Conservation (phyloP, 53 echinoderm and acorn worm species). For the Echinarachnius parma region DNA sequence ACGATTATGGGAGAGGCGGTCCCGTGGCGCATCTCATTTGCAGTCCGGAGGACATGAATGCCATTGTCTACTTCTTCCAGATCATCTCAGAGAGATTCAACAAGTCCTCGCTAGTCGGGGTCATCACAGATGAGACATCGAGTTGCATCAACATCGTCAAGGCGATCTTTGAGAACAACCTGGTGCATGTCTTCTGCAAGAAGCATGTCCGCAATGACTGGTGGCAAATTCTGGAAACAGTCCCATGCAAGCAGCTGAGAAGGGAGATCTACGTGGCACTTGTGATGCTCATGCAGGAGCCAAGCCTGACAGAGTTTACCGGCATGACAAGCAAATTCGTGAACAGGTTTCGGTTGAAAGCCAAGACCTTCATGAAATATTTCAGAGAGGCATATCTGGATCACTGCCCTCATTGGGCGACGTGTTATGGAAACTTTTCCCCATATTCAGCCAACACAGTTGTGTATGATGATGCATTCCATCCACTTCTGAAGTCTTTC, state of each 20-base stretch:
- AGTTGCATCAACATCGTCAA: conserved; percentile 36
- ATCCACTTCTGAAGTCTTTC: conserved; percentile 11
- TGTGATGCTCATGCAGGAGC: conserved; percentile 30
- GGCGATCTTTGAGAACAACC: conserved; percentile 22
- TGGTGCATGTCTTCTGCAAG: conserved; percentile 15
- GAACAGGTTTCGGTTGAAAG: conserved; percentile 12
- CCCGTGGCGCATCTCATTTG: conserved; percentile 39
- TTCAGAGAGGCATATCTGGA: conserved; percentile 31
- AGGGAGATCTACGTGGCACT: conserved; percentile 22
- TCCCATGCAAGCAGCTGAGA: conserved; percentile 16
- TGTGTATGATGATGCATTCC: conserved; percentile 32
- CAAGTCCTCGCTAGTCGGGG: conserved; percentile 14
- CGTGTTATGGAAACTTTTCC: conserved; percentile 29
- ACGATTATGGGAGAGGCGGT: conserved; percentile 34
- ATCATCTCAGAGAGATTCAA: conserved; percentile 15
- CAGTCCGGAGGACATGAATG: conserved; percentile 19
- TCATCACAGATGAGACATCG: conserved; percentile 23
- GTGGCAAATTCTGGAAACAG: conserved; percentile 13
- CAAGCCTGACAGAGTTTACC: conserved; percentile 20
- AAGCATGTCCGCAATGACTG: conserved; percentile 21
- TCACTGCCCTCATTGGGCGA: conserved; percentile 21
- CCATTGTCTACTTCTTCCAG: conserved; percentile 29
- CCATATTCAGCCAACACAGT: neutral
- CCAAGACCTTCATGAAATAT: conserved; percentile 12
- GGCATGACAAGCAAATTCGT: conserved; percentile 31